Percentiles rank a stretch among this genome's conserved stretches.
phyloP scores from a whole-genome alignment of 2,888 invertebrate species.

The Hesperia comma region DNA sequence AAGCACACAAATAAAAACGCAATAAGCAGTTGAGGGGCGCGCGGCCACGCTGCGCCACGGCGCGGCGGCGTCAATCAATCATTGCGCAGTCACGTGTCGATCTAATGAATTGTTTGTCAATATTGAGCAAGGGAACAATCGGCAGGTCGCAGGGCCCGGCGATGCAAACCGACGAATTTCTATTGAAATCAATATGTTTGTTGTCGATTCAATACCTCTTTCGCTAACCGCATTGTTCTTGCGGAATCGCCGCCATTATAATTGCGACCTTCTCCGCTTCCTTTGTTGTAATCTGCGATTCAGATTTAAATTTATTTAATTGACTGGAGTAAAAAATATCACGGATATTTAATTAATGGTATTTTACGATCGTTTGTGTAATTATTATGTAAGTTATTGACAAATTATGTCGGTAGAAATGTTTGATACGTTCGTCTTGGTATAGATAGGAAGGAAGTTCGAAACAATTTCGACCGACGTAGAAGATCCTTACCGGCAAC shows the following conservation, averaged over 20 bases:
- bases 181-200: slow-evolving; percentile 38
- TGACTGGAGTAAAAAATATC: background rate
- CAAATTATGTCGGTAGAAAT: too few relatives aligned
- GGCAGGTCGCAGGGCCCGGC: slow-evolving; percentile 11
- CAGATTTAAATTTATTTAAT: slow-evolving; percentile 3
- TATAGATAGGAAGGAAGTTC: too few relatives aligned
- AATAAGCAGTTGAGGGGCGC: slow-evolving; percentile 23
- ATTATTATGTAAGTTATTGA: background rate
- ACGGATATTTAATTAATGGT: too few relatives aligned
- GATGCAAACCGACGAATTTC: slow-evolving; percentile 29
- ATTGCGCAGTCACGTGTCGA: slow-evolving; percentile 66
- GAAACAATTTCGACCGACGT: too few relatives aligned
- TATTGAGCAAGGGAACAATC: slow-evolving; percentile 31
- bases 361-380: background rate
- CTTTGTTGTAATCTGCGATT: slow-evolving; percentile 8
- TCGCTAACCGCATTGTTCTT: slow-evolving; percentile 22
- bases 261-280: slow-evolving; percentile 20
- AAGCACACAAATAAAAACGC: slow-evolving; percentile 36
- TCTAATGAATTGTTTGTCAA: slow-evolving; percentile 64
- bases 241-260: slow-evolving; percentile 25
- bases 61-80: slow-evolving; percentile 46
- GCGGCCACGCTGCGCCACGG: slow-evolving; percentile 11
- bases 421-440: too few relatives aligned
- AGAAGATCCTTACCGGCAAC: too few relatives aligned
- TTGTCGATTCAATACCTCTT: slow-evolving; percentile 27